Evolutionary conservation across 2,797 vertebrate species (phyloP), one percentile per base, ranked within the genome.

Genomic region (Coracias cyanogaster): DNA sequence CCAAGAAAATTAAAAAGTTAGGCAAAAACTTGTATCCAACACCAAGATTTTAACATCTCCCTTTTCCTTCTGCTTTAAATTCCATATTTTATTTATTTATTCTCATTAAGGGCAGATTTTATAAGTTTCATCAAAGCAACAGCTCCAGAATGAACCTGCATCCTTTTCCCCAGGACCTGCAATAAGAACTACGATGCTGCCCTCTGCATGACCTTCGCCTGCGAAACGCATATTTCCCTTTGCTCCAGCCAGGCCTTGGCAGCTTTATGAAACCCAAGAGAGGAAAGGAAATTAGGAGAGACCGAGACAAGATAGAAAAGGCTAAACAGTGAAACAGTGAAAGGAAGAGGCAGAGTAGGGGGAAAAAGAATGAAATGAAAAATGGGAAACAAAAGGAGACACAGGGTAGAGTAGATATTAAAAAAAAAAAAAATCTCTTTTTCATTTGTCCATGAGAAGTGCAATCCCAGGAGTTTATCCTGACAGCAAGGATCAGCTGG

Each of bases 231-330:
- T 88, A 94, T 84, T 96, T 96, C 89, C 94, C 78, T 86, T 72
- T 89, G 52, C 87, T 86, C 86, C 84, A 83, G 82, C 82, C 94
- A 90, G 49, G 31, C 64, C 90, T 88, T 94, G 94, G 92, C 94
- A 97, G 94, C 58, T 97, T 96, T 96, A 96, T 82, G 85, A 88
- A 92, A 35, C 92, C 65, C 91, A 76, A 69, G 96, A 95, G 96
- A 86, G 33, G n/a, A 94, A 69, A 94, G 87, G 84, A 96, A 96
- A 96, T 90, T 37, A 95, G 82, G 73, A 74, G 76, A 91, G 74
- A 35, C 81, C 48, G 86, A 96, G 92, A 93, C 91, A 93, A 95
- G 94, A 96, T 93, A 96, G 64, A 82, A 85, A 21, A 82, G 10
- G 57, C 81, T 89, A 67, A 85, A 87, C 29, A 94, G 74, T 35